A percentile compares a stretch with the other conserved stretches of the same genome.
These are phyloP conservation scores for Sitodiplosis mosellana DNA, from an alignment of 1,140 invertebrate genomes.

Conservation along the genomic window DNA sequence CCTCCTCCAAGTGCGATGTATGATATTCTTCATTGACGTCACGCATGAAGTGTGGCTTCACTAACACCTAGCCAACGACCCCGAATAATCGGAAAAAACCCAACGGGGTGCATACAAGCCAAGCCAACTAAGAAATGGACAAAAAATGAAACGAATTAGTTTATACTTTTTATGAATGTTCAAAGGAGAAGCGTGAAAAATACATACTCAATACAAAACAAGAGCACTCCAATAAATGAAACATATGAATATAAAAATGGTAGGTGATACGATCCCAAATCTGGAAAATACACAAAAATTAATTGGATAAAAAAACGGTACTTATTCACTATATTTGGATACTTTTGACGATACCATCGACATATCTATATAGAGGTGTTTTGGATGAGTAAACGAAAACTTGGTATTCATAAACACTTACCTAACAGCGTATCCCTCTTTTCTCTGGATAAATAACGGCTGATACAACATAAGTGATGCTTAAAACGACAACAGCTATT, in stretches of 20 bases:
- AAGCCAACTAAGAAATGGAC: too few species aligned
- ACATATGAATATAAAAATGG: conserved; percentile 93
- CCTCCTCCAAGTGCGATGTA: conserved; percentile 63
- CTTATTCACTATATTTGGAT: too few species aligned
- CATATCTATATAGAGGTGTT: too few species aligned
- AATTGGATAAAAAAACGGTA: too few species aligned
- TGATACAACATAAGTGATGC: conserved; percentile 76
- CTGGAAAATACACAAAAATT: too few species aligned
- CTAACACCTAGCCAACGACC: conserved; percentile 72
- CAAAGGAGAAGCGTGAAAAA: too few species aligned
- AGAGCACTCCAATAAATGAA: conserved; percentile 84
- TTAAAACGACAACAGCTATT: conserved; percentile 65
- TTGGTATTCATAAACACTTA: too few species aligned
- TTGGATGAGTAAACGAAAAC: too few species aligned
- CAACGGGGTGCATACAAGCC: conserved; percentile 63
- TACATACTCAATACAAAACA: conserved; percentile 77
- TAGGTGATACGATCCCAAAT: conserved; percentile 78
- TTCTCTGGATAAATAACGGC: conserved; percentile 60
- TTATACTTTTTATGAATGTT: too few species aligned
- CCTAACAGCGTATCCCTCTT: conserved; percentile 54
- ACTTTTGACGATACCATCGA: too few species aligned
- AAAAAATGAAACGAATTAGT: too few species aligned
- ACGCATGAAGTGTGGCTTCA: conserved; percentile 78
- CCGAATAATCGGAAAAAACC: conserved; percentile 84
- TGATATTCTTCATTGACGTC: conserved; percentile 80